phyloP scores from a whole-genome alignment of 2,113 vertebrate genomes.

The Noturus placidus region DNA sequence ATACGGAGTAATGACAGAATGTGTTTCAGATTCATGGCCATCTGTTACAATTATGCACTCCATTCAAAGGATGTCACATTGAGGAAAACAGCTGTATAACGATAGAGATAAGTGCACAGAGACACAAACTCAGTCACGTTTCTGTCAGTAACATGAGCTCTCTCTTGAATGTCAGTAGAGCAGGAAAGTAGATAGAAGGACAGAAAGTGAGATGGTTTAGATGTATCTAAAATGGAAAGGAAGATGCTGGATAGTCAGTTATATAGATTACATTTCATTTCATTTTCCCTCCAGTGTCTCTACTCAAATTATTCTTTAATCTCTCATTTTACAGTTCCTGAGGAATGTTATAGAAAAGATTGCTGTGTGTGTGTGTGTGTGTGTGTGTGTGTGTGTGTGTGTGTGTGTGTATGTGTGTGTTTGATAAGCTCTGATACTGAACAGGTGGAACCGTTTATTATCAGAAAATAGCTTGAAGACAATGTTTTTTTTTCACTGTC shows the following conservation, averaged over 20 bases:
- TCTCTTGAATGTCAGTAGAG: neutral
- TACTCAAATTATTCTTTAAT: conserved; percentile 55
- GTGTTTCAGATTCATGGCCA: conserved; percentile 32
- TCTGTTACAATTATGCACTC: conserved; percentile 22
- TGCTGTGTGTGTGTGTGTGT: neutral
- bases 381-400: too few relatives aligned
- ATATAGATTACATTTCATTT: conserved; percentile 1
- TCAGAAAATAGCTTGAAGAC: neutral
- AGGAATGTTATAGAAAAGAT: conserved; percentile 6
- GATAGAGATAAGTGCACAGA: neutral
- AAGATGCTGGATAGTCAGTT: neutral
- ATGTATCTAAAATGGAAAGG: neutral
- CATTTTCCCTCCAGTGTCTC: conserved; percentile 26
- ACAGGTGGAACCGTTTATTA: neutral
- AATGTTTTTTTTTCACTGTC: neutral
- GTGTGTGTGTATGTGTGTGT: neutral
- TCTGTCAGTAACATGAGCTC: neutral
- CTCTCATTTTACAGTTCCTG: conserved; percentile 14
- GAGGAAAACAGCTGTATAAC: conserved; percentile 10
- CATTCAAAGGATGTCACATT: conserved; percentile 16
- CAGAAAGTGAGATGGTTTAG: conserved; percentile 3
- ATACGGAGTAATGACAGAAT: conserved; percentile 16
- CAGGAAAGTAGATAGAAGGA: conserved; percentile 5
- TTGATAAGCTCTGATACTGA: neutral
- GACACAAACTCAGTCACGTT: neutral